Evolutionary conservation across 2,797 vertebrate genomes (phyloP).

Genomic region (Fistularia commersonii): DNA sequence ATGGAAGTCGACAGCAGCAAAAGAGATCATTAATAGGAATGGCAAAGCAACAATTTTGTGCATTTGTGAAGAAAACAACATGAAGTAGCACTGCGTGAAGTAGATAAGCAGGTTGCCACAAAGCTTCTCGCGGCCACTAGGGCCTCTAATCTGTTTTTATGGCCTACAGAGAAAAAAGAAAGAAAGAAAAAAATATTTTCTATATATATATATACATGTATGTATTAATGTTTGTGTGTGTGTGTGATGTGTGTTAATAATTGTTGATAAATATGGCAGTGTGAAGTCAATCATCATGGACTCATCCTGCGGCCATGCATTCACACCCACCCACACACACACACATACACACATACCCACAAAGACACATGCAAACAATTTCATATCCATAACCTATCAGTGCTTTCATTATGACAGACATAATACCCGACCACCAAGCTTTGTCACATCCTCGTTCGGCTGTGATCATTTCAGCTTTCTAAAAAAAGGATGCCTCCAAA

Average conservation of each 20-base stretch:
- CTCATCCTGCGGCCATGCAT: too few relatives aligned
- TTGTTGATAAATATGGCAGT: conserved; percentile 11
- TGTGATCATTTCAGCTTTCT: conserved; percentile 34
- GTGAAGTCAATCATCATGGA: too few relatives aligned
- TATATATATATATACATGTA: too few relatives aligned
- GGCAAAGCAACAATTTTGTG: conserved; percentile 64
- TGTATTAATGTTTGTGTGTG: too few relatives aligned
- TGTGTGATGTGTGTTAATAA: conserved; percentile 17
- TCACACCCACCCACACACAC: too few relatives aligned
- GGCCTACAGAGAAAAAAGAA: conserved; percentile 48
- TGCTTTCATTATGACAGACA: conserved; percentile 28
- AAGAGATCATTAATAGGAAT: conserved; percentile 69
- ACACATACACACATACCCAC: too few relatives aligned
- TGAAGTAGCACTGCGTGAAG: conserved; percentile 63
- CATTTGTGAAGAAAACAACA: conserved; percentile 62
- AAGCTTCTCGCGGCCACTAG: conserved; percentile 55
- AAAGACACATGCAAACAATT: not conserved
- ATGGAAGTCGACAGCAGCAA: conserved; percentile 37
- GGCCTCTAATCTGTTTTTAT: conserved; percentile 55
- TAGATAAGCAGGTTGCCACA: conserved; percentile 67
- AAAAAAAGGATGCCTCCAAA: conserved; percentile 48
- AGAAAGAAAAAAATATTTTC: conserved; percentile 30
- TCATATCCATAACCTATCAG: conserved; percentile 16
- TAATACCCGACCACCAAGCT: conserved; percentile 41
- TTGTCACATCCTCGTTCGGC: conserved; percentile 29